A percentile compares a stretch with the other conserved stretches of the same genome.
Evolutionary conservation across 2,888 invertebrate species (phyloP).

Genomic region (Chrysolina oricalcia): DNA sequence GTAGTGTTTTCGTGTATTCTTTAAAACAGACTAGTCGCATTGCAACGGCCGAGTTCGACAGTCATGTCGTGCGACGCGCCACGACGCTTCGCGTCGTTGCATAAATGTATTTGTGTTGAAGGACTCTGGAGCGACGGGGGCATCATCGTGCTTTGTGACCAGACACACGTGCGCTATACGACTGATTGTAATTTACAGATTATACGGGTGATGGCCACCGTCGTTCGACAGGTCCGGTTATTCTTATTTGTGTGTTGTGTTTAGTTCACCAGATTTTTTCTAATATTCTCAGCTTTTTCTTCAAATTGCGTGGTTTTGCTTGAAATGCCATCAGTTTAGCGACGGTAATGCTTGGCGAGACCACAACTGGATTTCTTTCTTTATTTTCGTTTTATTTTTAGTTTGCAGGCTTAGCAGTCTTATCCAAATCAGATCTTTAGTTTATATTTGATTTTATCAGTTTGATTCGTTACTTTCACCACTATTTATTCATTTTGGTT

Average conservation of each 20-base stretch:
- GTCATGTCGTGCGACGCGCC: constrained; percentile 21
- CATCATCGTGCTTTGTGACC: constrained; percentile 60
- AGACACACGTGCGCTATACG: constrained; percentile 54
- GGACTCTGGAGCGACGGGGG: constrained; percentile 59
- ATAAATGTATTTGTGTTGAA: constrained; percentile 62
- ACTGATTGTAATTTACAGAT: constrained; percentile 57
- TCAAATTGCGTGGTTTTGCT: constrained; percentile 69
- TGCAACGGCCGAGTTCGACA: constrained; percentile 59
- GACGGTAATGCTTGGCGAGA: constrained; percentile 69
- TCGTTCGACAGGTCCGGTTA: constrained; percentile 57
- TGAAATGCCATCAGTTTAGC: constrained; percentile 65
- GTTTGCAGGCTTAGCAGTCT: constrained; percentile 32
- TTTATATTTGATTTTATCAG: constrained; percentile 59
- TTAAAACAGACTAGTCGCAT: constrained; percentile 68
- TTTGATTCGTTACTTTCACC: constrained; percentile 59
- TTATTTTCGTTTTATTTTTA: constrained; percentile 53
- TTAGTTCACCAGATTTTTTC: constrained; percentile 64
- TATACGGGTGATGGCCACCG: constrained; percentile 55
- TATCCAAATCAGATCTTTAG: constrained; percentile 55
- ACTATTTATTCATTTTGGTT: constrained; percentile 60
- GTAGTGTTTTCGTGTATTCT: constrained; percentile 70
- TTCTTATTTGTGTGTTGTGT: constrained; percentile 69
- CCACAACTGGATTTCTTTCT: constrained; percentile 63
- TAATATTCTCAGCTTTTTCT: constrained; percentile 66
- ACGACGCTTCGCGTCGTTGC: constrained; percentile 63